Evolutionary conservation across 2,797 vertebrate species (phyloP).

Genomic region (Falco peregrinus): DNA sequence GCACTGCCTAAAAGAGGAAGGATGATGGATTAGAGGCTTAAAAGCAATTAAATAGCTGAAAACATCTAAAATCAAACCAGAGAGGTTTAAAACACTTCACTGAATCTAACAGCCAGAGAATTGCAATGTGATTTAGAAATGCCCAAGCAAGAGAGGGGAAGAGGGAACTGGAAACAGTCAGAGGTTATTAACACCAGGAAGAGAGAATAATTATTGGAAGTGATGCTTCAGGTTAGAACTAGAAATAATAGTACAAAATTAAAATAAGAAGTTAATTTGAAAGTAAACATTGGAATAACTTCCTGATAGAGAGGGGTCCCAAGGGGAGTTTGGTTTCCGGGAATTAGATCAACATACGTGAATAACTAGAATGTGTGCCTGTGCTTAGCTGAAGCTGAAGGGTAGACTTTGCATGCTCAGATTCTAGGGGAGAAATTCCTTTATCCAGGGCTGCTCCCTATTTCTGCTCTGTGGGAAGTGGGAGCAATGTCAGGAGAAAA

Average conservation of each 20-base stretch:
- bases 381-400: background rate
- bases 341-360: background rate
- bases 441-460: background rate
- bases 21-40: background rate
- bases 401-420: too few species aligned
- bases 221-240: background rate
- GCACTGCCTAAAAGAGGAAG: background rate
- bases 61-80: background rate
- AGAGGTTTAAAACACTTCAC: background rate
- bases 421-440: background rate
- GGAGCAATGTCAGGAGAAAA: background rate
- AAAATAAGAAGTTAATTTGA: background rate
- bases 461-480: background rate
- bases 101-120: background rate
- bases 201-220: background rate
- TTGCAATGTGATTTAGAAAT: background rate
- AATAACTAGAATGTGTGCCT: background rate
- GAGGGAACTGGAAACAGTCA: background rate
- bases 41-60: background rate
- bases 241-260: background rate
- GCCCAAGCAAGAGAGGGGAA: background rate
- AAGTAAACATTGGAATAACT: background rate
- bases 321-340: background rate
- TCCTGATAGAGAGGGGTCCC: background rate
- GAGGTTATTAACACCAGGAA: background rate